These are phyloP conservation scores for Lathronympha strigana DNA, from an alignment of 2,888 invertebrate species.

Conservation along the genomic window DNA sequence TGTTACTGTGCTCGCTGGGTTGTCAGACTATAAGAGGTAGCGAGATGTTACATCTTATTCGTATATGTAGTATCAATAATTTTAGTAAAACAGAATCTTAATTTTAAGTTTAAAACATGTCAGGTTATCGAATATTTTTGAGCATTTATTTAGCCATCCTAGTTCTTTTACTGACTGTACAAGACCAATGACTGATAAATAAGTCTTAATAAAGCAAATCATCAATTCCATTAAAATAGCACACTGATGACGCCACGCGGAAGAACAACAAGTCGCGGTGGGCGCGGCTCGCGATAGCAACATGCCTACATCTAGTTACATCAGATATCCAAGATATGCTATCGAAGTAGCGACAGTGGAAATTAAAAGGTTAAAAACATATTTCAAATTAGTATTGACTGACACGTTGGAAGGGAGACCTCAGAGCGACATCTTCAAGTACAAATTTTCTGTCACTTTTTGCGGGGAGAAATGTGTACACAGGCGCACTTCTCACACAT, in stretches of 20 bases:
- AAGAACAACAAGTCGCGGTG: constrained; percentile 29
- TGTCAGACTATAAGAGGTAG: too few species aligned
- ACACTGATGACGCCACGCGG: constrained; percentile 15
- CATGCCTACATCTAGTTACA: constrained; percentile 10
- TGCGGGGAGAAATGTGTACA: too few species aligned
- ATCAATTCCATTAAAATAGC: constrained; percentile 22
- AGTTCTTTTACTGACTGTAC: neutral
- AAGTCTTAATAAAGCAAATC: constrained; percentile 12
- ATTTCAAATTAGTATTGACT: neutral
- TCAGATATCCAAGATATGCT: constrained; percentile 12
- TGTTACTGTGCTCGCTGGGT: too few species aligned
- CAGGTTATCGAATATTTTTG: too few species aligned
- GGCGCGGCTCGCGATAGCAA: constrained; percentile 20
- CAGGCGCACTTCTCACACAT: too few species aligned
- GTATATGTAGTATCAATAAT: too few species aligned
- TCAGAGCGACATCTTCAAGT: too few species aligned
- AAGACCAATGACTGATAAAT: constrained; percentile 30
- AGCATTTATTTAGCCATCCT: neutral
- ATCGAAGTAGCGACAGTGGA: neutral
- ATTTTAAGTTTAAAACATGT: too few species aligned
- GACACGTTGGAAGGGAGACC: too few species aligned
- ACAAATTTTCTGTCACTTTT: too few species aligned
- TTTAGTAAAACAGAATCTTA: too few species aligned
- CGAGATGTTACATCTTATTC: too few species aligned
- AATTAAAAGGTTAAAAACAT: neutral